Percentiles rank a stretch among this genome's conserved stretches.
Evolutionary conservation across 92 coral and sea anemone genomes (phyloP).

Genomic region (Blastomussa wellsi): DNA sequence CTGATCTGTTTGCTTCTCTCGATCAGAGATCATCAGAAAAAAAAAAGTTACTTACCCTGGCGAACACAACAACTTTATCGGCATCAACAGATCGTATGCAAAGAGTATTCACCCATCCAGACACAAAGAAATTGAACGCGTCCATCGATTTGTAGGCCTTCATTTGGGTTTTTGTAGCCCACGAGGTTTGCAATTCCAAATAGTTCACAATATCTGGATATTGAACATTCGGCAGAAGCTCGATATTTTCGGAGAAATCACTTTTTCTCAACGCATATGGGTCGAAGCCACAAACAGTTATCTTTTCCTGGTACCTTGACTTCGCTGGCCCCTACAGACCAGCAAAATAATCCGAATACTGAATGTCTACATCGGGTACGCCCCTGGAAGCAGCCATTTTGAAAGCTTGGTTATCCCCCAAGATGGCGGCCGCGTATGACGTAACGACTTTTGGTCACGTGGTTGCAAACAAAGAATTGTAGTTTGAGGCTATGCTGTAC

Average conservation of each 20-base stretch:
- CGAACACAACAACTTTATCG: conserved; percentile 52
- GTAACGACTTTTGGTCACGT: conserved; percentile 35
- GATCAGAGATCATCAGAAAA: conserved; percentile 12
- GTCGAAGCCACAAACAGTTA: conserved; percentile 50
- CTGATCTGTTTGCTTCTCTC: too few species aligned
- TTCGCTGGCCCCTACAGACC: conserved; percentile 21
- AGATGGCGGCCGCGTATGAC: conserved; percentile 35
- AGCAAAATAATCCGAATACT: conserved; percentile 38
- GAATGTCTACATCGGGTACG: not conserved
- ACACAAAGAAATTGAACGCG: conserved; percentile 65
- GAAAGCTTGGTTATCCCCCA: conserved; percentile 41
- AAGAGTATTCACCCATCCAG: conserved; percentile 66
- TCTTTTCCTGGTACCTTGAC: conserved; percentile 50
- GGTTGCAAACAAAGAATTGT: conserved; percentile 46
- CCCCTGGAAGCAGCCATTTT: not conserved
- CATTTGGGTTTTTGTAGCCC: conserved; percentile 59
- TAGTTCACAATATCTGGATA: conserved; percentile 72
- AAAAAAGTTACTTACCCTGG: conserved; percentile 42
- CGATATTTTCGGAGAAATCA: conserved; percentile 48
- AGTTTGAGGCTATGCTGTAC: too few species aligned
- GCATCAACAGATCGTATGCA: conserved; percentile 17
- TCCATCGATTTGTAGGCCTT: conserved; percentile 68
- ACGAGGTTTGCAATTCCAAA: conserved; percentile 54
- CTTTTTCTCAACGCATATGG: conserved; percentile 43
- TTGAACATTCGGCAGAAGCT: conserved; percentile 47